Evolutionary conservation across 2,888 invertebrate species (phyloP).

Genomic region (Poecilus cupreus): DNA sequence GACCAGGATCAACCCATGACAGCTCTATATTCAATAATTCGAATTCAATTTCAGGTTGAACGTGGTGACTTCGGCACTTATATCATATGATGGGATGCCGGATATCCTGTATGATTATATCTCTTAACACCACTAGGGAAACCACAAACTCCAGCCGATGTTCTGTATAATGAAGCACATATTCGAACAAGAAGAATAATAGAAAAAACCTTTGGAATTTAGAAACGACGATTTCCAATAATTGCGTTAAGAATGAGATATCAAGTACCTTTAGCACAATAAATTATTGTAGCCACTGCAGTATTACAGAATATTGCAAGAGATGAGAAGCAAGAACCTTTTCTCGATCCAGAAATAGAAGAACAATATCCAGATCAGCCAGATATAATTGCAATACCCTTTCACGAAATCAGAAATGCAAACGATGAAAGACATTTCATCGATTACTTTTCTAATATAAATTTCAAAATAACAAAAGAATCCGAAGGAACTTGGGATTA

Average conservation of each 20-base stretch:
- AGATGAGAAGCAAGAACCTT: conserved; percentile 8
- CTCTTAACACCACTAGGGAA: neutral
- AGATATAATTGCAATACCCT: neutral
- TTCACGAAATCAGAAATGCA: neutral
- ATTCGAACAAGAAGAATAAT: neutral
- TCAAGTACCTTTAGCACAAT: neutral
- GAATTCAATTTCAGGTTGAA: conserved; percentile 47
- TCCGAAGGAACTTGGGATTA: no score
- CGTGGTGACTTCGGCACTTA: no score
- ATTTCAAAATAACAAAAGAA: no score
- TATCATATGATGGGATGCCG: neutral
- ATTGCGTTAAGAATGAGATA: neutral
- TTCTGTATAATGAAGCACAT: neutral
- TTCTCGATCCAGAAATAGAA: neutral
- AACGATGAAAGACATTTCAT: neutral
- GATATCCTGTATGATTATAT: no score
- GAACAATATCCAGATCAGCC: neutral
- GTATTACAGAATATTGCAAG: neutral
- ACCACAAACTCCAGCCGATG: neutral
- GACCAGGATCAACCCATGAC: conserved; percentile 64
- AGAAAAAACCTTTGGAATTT: conserved; percentile 4
- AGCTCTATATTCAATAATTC: conserved; percentile 64
- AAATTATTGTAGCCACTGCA: neutral
- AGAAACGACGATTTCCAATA: neutral
- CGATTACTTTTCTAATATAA: neutral